Base-by-base conservation (phyloP, 2,113 vertebrate species). In the Lipotes vexillifer region DNA sequence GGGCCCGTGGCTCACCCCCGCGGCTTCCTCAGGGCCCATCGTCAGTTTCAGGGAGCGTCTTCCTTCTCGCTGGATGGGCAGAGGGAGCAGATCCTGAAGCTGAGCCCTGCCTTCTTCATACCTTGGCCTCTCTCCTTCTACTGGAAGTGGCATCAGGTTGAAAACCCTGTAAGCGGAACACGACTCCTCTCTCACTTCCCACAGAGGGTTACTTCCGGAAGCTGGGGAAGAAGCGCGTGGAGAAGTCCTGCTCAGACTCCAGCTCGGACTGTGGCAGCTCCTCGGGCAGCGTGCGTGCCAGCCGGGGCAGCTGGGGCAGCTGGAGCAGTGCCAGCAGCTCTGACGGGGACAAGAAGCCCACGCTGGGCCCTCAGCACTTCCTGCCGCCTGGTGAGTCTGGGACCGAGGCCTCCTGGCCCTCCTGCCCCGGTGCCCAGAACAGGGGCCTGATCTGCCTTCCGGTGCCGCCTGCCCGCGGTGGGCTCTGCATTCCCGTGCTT, bases 251-350 rank as follows among this genome's bases (percentile, higher is more conserved):
- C 97, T 99, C 99, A 0, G 99, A 99, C 97, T 99, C 99, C 0
- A 99, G 99, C 93, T 99, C 99, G 0, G 99, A 99, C 97, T 99
- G 99, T 0, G 99, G 99, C 97, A 99, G 99, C 98, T 99, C 99
- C 0, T 99, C 99, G 0, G 99, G 99, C 78, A 99, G 99, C 0
- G 99, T 99, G 95, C 99, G 99, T 41, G 99, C 99, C 97, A 99
- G 99, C 99, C 99, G 99, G 36, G 99, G 99, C 36, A 99, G 99
- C 98, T 99, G 99, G 99, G 99, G 99, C 72, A 99, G 99, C 98
- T 99, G 99, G 99, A 99, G 99, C 98, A 99, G 99, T 88, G 98
- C 99, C 71, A 99, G 99, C 98, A 99, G 99, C 97, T 98, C 99
- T 0, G 99, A 99, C 0, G 99, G 99, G 57, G 99, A 99, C 95